Conservation (phyloP, 2,113 vertebrate genomes). For the Phalacrocorax aristotelis region DNA sequence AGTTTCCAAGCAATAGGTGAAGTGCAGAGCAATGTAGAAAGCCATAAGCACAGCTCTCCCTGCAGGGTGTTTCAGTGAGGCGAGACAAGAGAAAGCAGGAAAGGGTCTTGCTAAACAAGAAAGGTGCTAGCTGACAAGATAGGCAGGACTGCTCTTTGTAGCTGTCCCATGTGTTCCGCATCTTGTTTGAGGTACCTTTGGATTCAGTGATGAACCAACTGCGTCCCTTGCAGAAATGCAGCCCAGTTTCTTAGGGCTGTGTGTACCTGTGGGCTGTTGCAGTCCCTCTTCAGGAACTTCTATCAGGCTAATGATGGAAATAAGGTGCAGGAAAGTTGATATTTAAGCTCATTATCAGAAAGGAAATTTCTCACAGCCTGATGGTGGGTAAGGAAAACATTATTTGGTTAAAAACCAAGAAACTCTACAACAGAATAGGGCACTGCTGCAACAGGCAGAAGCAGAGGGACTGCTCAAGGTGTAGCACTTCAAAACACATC, state of each 20-base stretch:
- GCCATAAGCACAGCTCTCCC: neutral
- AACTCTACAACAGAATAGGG: neutral
- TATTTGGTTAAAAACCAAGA: neutral
- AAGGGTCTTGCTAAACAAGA: neutral
- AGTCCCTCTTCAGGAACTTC: neutral
- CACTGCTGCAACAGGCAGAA: neutral
- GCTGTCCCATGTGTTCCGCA: rapidly evolving
- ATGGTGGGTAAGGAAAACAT: neutral
- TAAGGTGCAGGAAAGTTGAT: neutral
- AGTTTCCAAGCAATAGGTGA: neutral
- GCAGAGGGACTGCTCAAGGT: neutral
- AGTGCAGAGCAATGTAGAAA: neutral
- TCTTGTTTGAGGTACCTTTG: neutral
- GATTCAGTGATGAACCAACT: neutral
- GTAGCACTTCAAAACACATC: neutral
- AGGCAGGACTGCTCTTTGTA: neutral
- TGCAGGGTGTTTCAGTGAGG: neutral
- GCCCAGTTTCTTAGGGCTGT: neutral
- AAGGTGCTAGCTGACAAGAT: neutral
- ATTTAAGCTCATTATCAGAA: neutral
- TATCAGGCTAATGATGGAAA: neutral
- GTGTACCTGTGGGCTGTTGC: neutral
- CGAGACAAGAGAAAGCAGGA: neutral
- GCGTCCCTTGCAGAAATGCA: neutral
- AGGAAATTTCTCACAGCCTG: neutral